Evolutionary conservation across 1,140 invertebrate species (phyloP), one percentile per base, ranked within the genome.

Genomic region (Penaeus japonicus): DNA sequence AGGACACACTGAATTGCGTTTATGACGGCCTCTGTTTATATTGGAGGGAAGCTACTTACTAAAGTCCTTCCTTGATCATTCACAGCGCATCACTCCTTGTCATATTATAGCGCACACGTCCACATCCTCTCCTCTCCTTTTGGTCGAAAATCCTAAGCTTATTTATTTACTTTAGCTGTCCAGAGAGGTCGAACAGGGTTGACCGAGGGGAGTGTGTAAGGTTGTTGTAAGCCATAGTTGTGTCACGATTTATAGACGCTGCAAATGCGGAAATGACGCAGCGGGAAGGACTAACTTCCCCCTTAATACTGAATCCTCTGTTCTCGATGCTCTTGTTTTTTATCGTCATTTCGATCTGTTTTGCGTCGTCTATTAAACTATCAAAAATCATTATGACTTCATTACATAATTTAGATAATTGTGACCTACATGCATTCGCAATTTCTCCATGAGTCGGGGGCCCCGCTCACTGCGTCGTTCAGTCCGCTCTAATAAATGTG

Each of bases 191-290:
- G 30, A 70, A 70, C 20, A 17, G 10, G 75, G 75, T 22, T 30
- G 30, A 77, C 24, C 20, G 35, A 32, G 75, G 7, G 35, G 35
- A 32, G 75, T 24, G 20, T 4, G 75, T 30, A 77, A 30, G 27
- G 57, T 55, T 18, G 32, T 22, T 47, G 80, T 57, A 57, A 86
- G 77, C 35, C 7, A 35, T 30, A 86, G 59, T 79, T 86, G 85
- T 22, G 30, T 62, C 54, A 54, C 65, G 47, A 77, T 85, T 75
- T 85, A 85, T 75, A 77, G 70, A 77, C 53, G 65, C 35, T 85
- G 75, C 84, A 73, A 85, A 85, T 85, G 57, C 86, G 86, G 86
- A 88, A 88, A 88, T 88, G 86, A 88, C 86, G 70, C 39, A 88
- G 86, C 86, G 20, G 39, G 27, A 57, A 32, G 65, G 80, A 77